Evolutionary conservation across 2,113 vertebrate genomes (phyloP), one percentile per base, ranked within the genome.

Genomic region (Ifrita kowaldi): DNA sequence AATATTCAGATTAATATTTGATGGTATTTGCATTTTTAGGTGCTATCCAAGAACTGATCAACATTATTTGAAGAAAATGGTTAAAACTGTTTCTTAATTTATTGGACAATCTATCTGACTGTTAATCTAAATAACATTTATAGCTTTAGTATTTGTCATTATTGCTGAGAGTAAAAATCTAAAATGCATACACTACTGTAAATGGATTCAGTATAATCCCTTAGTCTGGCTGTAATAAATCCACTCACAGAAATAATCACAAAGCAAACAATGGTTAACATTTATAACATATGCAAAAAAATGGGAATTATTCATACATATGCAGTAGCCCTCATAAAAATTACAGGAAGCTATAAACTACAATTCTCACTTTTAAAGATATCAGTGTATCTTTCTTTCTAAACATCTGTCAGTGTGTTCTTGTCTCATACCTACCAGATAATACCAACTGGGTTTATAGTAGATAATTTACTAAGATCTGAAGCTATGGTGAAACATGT

Each of bases 161-260:
- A 90, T 65, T 81, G 69, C 69, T 89, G 69, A 93, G 37, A 63
- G 39, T 23, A 52, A 47, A 86, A 95, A 88, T 2, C n/a, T 62
- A 87, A 93, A 96, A 84, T 52, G 79, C 73, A 93, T 33, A 88
- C 22, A 41, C 30, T 63, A 60, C 63, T 88, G 33, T 59, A 92
- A 93, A 91, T 23, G 44, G 46, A 83, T 93, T 91, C 50, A 87
- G 35, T 53, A 71, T 57, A 95, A 95, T 95, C 85, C 69, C 22
- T 44, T 82, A 37, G 44, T 70, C 35, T 92, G 60, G n/a, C 22
- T 84, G 23, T 44, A 88, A 78, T 39, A 75, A 89, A 75, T 75
- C 81, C 55, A 60, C 28, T 49, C 53, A 59, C 44, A 68, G 63
- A 84, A 74, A 68, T 4, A 10, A 59, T 46, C 37, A 78, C 2